Base-by-base conservation (phyloP, 2,888 invertebrate genomes). In the Andricus quercusramuli region DNA sequence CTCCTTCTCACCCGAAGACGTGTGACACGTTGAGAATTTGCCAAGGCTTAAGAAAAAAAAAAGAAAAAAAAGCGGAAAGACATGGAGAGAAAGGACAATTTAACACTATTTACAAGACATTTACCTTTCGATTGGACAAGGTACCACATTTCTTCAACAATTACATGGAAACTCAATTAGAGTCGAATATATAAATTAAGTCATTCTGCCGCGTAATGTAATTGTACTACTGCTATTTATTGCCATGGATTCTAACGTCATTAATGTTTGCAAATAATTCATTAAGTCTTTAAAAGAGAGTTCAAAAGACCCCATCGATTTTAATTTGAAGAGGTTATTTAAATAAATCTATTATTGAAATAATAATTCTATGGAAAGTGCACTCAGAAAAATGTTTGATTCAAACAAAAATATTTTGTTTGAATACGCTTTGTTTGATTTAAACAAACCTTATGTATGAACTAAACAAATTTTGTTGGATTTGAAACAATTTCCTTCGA, bases 1-100 rank as follows among this genome's bases (percentile, higher is more conserved):
- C 74, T 74, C 56, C n/a, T 37, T 74, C 22, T 51, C 74, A 74
- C 74, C 6, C 29, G 32, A 74, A 74, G 67, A 29, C 78, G 64
- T 74, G 51, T 77, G 81, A 78, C 83, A 68, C 78, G 83, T 56
- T 74, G 83, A 80, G 84, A 84, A 83, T 83, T 83, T 59, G 79
- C 77, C 80, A 32, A 47, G 32, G 81, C 65, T 79, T 70, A 80
- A 86, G 86, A 83, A 80, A 83, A 80, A 32, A 59, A 29, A n/a
- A 66, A 76, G 51, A 47, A n/a, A 25, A 51, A 9, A 66, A 64
- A 13, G 25, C 25, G 59, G 29, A 51, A 29, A 77, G 47, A 59
- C 74, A 74, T 56, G 74, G 56, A 74, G 74, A 56, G 56, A 37
- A 74, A 56, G 22, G 56, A 74, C 56, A 74, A 74, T 74, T 74